phyloP scores from a whole-genome alignment of 2,888 invertebrate genomes.

The Oscheius sp. region DNA sequence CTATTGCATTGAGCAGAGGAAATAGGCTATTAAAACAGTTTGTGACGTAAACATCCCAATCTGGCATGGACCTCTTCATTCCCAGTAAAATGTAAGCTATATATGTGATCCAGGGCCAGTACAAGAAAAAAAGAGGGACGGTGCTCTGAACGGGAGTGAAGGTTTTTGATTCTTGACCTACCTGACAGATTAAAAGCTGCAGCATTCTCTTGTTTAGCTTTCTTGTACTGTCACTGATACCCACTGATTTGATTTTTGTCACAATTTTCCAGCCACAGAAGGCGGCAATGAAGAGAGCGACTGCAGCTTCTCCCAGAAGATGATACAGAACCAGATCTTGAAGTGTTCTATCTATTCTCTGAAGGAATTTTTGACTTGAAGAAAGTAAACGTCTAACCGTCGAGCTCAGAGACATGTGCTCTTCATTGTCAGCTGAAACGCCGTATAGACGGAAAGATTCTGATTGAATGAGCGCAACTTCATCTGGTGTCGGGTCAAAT shows the following conservation, averaged over 20 bases:
- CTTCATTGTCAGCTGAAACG: too few relatives aligned
- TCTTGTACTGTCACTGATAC: slow-evolving; percentile 2
- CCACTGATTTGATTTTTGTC: neutral
- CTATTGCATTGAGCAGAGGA: neutral
- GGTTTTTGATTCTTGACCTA: neutral
- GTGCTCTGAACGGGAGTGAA: neutral
- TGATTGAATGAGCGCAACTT: too few relatives aligned
- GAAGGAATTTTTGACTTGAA: neutral
- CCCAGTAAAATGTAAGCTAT: neutral
- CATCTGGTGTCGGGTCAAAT: too few relatives aligned
- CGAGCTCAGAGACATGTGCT: neutral
- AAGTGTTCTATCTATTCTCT: neutral
- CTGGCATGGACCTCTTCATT: neutral
- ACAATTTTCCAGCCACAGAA: slow-evolving; percentile 6
- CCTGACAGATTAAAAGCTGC: neutral
- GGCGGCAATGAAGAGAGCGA: neutral
- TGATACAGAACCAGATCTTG: neutral
- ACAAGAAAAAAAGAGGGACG: slow-evolving; percentile 1
- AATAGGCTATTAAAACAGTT: slow-evolving; percentile 13
- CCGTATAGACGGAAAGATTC: too few relatives aligned
- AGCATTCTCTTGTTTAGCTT: slow-evolving; percentile 3
- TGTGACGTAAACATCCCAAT: slow-evolving; percentile 4
- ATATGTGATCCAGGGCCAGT: slow-evolving; percentile 12
- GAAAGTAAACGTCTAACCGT: neutral
- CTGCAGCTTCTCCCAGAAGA: neutral